Evolutionary conservation across 92 coral and sea anemone genomes (phyloP).

Genomic region (Parazoanthus swiftii): DNA sequence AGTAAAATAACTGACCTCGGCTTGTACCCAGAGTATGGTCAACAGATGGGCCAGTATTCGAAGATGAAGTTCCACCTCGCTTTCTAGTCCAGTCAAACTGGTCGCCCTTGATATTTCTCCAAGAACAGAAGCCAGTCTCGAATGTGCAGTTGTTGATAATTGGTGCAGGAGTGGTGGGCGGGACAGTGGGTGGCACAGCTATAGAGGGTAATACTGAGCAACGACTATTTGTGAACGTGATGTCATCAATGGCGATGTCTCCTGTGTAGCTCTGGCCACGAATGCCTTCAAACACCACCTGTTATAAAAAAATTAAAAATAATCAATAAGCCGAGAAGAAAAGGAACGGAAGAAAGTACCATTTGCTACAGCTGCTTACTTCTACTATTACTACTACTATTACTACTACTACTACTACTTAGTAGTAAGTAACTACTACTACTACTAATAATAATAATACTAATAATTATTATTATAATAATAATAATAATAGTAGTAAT

Average conservation of each 20-base stretch:
- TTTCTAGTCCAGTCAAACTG: constrained; percentile 93
- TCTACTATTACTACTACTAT: neutral
- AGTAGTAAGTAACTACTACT: too few species aligned
- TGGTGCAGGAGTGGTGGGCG: constrained; percentile 94
- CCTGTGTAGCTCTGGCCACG: constrained; percentile 86
- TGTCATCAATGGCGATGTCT: constrained; percentile 93
- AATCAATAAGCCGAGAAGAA: too few species aligned
- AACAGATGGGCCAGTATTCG: constrained; percentile 81
- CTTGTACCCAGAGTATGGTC: constrained; percentile 85
- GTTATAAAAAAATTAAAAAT: neutral
- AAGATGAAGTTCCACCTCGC: constrained; percentile 74
- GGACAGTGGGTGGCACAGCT: constrained; percentile 92
- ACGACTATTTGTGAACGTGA: constrained; percentile 63
- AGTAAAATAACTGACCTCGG: constrained; percentile 52
- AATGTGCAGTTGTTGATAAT: constrained; percentile 92
- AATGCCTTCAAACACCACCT: constrained; percentile 95
- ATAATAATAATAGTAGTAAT: too few species aligned
- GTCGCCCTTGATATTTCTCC: constrained; percentile 87
- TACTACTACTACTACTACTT: too few species aligned
- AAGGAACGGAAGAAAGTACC: neutral
- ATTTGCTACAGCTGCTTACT: neutral
- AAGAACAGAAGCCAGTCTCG: constrained; percentile 87
- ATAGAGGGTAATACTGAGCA: constrained; percentile 75
- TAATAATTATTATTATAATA: too few species aligned
- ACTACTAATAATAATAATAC: too few species aligned